Evolutionary conservation across 2,797 vertebrate species (phyloP), one percentile per base, ranked within the genome.

Genomic region (Xenopus petersii): DNA sequence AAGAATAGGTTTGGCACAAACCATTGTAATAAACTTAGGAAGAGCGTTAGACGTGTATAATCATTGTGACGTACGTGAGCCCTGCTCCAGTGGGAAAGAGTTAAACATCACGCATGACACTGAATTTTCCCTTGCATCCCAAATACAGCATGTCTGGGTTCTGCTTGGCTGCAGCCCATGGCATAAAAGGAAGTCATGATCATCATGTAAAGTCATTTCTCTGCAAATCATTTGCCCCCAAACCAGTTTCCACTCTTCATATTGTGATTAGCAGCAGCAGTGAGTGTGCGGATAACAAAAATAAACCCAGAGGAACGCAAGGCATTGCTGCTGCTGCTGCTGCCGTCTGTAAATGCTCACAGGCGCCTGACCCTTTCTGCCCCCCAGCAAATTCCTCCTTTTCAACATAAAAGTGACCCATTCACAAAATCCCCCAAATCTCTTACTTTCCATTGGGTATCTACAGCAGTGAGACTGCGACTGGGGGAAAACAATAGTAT

Each of bases 301-400:
- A 54, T 13, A 46, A 46, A n/a, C 33, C 13, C 13, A 64, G 10
- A 63, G 48, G 46, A 62, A 61, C 4, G 51, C 46, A 71, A 54
- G 46, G 36, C 16, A 42, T 54, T n/a, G 47, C 12, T 65, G 64
- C 54, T 58, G 64, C 54, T 58, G 33, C 58, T 54, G 6, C 36
- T 71, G 49, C 12, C 70, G 64, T 66, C 61, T 64, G 70, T 64
- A 64, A 64, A 24, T 55, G 7, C 36, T 72, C 61, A 13, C 70
- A 72, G 70, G 47, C 61, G 48, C 17, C 51, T 59, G 63, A 73
- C 71, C 70, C 51, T 65, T 73, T 55, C 71, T 65, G 71, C 71
- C 62, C 71, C 26, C 26, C 21, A 46, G 33, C 17, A 59, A 73
- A 65, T 73, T 66, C 71, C 54, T 55, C 33, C 1, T 33, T 73